Base-by-base conservation (phyloP, 2,888 invertebrate genomes). In the Scrobipalpa costella region DNA sequence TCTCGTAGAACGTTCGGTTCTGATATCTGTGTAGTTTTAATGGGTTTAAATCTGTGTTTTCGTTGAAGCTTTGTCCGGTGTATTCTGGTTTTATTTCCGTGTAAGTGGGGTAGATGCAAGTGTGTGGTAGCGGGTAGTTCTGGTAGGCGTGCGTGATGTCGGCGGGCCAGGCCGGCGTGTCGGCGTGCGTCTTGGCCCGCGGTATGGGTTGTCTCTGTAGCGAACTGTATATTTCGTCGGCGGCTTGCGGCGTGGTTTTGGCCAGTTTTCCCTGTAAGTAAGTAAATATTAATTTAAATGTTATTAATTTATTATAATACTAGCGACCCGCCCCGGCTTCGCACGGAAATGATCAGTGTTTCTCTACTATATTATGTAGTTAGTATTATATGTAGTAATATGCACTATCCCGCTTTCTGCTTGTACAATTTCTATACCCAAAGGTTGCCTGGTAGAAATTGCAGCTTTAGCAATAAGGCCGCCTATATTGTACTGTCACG, bases 161-260 rank as follows among this genome's bases (percentile, higher is more conserved):
- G 69, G 84, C 87, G 17, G 91, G 86, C 92, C 93, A 90, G 62
- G 92, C 81, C 11, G 92, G 84, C 64, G 27, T 2, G 27, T 94
- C 86, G 21, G 93, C 91, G 74, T 94, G 94, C 1, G 95, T 94
- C 78, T 95, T 95, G 0, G 94, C 92, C 27, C 94, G 80, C 0
- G 96, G 95, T 68, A 95, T 95, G 0, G 95, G 95, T 73, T 95
- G 95, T 27, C 92, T 67, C 63, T 92, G 92, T 0, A 92, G 69
- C 17, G 92, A 92, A 76, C 90, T 90, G 79, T 92, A 92, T 65
- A 92, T 92, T 66, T 93, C 93, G n/a, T 93, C 93, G 0, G 89
- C 92, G 0, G 92, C 90, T 0, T 91, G 87, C 0, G 91, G 90
- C 0, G 90, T 86, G 63, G 93, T 92, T 76, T 93, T 84, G 68